Percentiles rank a stretch among this genome's conserved stretches.
Evolutionary conservation across 2,113 vertebrate species (phyloP).

Genomic region (Pachycephala philippinensis): DNA sequence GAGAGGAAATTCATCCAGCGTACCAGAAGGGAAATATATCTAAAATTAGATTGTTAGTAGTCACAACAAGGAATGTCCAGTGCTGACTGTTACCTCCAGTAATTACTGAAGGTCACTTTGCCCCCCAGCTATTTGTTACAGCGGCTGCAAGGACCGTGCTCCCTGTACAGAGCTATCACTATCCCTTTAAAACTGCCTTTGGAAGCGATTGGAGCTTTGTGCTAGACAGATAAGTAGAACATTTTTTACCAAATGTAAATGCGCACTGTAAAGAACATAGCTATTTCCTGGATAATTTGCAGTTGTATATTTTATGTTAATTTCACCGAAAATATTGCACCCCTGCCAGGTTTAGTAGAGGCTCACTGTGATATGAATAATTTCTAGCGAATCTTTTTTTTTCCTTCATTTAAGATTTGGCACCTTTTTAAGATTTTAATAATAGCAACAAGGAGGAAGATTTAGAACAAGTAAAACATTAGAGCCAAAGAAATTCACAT

Average conservation of each 20-base stretch:
- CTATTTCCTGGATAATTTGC: constrained; percentile 86
- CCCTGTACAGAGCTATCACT: constrained; percentile 53
- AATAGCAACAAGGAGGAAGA: constrained; percentile 82
- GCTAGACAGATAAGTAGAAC: constrained; percentile 67
- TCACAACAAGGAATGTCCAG: constrained; percentile 19
- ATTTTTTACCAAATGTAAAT: constrained; percentile 73
- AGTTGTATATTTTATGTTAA: constrained; percentile 88
- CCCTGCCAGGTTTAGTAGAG: constrained; percentile 82
- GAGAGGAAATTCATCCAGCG: constrained; percentile 53
- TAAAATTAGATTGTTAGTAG: constrained; percentile 43
- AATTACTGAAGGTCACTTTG: constrained; percentile 58
- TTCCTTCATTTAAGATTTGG: constrained; percentile 83
- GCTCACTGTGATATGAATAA: constrained; percentile 85
- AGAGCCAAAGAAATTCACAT: constrained; percentile 76
- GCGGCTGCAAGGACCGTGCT: background rate
- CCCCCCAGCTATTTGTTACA: constrained; percentile 46
- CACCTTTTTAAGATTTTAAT: constrained; percentile 84
- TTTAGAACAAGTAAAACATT: constrained; percentile 81
- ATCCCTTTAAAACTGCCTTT: constrained; percentile 68
- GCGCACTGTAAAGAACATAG: constrained; percentile 75
- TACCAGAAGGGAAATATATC: constrained; percentile 34
- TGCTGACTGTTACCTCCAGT: constrained; percentile 18
- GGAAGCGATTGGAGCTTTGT: constrained; percentile 66
- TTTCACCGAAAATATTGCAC: constrained; percentile 83
- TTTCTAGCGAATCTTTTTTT: constrained; percentile 81